Percentiles rank a stretch among this genome's conserved stretches.
phyloP scores from a whole-genome alignment of 2,113 vertebrate species.

The Cottus gobio region DNA sequence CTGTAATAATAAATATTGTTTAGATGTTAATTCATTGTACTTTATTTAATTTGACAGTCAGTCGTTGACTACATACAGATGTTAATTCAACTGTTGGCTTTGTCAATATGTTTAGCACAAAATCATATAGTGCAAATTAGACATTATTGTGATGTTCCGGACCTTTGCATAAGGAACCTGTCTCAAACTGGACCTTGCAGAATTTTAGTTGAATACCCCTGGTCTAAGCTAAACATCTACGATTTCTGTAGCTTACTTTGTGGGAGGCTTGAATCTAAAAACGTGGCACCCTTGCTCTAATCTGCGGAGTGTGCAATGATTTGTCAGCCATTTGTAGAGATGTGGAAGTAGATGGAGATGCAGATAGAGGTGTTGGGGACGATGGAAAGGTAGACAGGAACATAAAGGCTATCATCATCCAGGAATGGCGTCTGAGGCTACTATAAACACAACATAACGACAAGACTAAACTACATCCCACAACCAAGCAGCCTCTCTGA shows the following conservation, averaged over 20 bases:
- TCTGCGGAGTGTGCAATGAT: slow-evolving; percentile 22
- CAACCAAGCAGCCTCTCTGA: slow-evolving; percentile 34
- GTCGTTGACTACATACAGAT: too few relatives aligned
- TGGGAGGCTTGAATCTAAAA: slow-evolving; percentile 41
- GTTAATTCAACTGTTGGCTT: too few relatives aligned
- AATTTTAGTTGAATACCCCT: too few relatives aligned
- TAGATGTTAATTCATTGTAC: too few relatives aligned
- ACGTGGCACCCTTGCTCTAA: slow-evolving; percentile 12
- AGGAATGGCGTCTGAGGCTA: slow-evolving; percentile 30
- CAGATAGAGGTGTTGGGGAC: slow-evolving; percentile 8
- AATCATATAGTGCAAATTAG: too few relatives aligned
- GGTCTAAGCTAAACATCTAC: slow-evolving; percentile 39
- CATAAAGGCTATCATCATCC: slow-evolving; percentile 35
- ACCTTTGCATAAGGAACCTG: too few relatives aligned
- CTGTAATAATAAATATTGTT: too few relatives aligned
- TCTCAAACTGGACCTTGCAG: too few relatives aligned
- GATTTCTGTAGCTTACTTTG: slow-evolving; percentile 48
- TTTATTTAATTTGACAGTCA: too few relatives aligned
- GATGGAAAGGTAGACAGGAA: slow-evolving; percentile 36
- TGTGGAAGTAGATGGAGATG: slow-evolving; percentile 13
- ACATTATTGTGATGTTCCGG: too few relatives aligned
- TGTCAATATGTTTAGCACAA: too few relatives aligned
- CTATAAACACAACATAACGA: slow-evolving; percentile 51
- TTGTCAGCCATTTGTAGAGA: slow-evolving; percentile 7
- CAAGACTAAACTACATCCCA: slow-evolving; percentile 63